Base-by-base conservation (phyloP, 1,140 invertebrate species). In the Drosophila simulans region DNA sequence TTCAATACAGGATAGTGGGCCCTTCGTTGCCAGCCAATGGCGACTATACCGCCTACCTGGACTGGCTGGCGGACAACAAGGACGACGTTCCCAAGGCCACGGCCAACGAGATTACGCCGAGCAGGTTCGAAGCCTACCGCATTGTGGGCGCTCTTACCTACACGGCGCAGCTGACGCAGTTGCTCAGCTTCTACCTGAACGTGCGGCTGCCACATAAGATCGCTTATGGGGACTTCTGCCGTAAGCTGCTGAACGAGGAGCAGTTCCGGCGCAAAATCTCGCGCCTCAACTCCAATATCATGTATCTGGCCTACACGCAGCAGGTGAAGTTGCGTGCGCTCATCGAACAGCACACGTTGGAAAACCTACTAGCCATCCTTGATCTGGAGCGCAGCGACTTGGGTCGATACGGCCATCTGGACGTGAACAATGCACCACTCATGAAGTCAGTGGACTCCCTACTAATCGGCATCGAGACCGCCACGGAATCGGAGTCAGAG, bases 261-360 rank as follows among this genome's bases (percentile, higher is more conserved):
- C 95, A 96, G 91, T 97, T 97, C 92, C 92, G 94, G 48, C 94
- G 95, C 75, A 94, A 95, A 93, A 96, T 97, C 5, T 95, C 96
- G 7, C 94, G 95, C 59, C 93, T 98, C 15, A 97, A 97, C 93
- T 94, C 95, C 56, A 97, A 97, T 88, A 94, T 97, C 45, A 92
- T 97, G 74, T 95, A 97, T 92, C 92, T 97, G 60, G 97, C 97
- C 91, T 95, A 97, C 73, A 95, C 95, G 2, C 96, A 97, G 92
- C 95, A 95, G 79, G 95, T 97, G 11, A 93, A 95, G 82, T 86
- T 94, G 25, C 92, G 94, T 11, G 91, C 94, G 5, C 86, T 97
- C 22, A 94, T 95, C 88, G 94, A 96, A 25, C 93, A 94, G 80
- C 94, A 95, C 81, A 96, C 96, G 1, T 91, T 97, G 35, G 94